Base-by-base conservation (phyloP, 2,888 invertebrate species). In the Folsomia candida region DNA sequence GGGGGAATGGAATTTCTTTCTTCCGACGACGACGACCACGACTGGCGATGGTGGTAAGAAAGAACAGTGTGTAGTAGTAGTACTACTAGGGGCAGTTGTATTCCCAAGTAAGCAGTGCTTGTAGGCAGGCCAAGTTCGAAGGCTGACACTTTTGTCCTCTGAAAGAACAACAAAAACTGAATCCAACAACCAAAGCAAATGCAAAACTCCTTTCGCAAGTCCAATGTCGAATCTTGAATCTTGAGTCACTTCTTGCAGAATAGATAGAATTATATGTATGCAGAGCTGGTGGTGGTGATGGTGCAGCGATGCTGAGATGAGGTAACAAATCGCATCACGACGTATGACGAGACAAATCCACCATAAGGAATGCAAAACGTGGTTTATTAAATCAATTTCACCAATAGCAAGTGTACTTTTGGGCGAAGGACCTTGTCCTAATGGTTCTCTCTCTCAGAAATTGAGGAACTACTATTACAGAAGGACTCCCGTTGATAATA, bases 1-100 rank as follows among this genome's bases (percentile, higher is more conserved):
- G 54, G 74, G 71, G 74, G 74, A 74, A 71, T 71, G 69, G 68
- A 71, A 71, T 74, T 73, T 74, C 71, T 64, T 64, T 64, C 63
- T 51, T 37, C 47, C 20, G 63, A 64, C 3, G 6, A n/a, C 4
- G 61, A 4, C 20, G 61, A 54, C n/a, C n/a, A n/a, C n/a, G n/a
- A n/a, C n/a, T n/a, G n/a, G n/a, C n/a, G n/a, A n/a, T n/a, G n/a
- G n/a, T n/a, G n/a, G n/a, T n/a, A n/a, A n/a, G n/a, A n/a, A n/a
- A n/a, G n/a, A n/a, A n/a, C n/a, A n/a, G n/a, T n/a, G n/a, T n/a
- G n/a, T n/a, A n/a, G n/a, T n/a, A n/a, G n/a, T n/a, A n/a, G n/a
- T n/a, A n/a, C n/a, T n/a, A n/a, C n/a, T n/a, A n/a, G n/a, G n/a
- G n/a, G n/a, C n/a, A n/a, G n/a, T n/a, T n/a, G n/a, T n/a, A n/a